Conservation (phyloP, 2,888 invertebrate species). For the Cephus sareptanus region DNA sequence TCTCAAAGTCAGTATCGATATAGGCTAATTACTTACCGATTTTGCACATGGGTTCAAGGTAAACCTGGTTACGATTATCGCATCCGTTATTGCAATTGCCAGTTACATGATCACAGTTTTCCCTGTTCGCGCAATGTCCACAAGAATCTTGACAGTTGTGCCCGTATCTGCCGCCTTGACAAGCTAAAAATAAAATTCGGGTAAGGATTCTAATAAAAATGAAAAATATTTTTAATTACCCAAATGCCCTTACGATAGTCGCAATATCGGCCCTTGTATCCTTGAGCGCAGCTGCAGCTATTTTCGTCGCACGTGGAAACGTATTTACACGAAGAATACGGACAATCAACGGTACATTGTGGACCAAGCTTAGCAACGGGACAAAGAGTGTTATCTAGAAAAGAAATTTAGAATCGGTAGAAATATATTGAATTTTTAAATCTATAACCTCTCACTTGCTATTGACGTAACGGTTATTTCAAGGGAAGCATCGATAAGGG, state of each 20-base stretch:
- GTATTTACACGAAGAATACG: slow-evolving; percentile 23
- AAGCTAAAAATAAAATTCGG: slow-evolving; percentile 27
- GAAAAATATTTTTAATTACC: background rate
- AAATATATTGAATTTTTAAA: too few relatives aligned
- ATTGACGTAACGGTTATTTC: too few relatives aligned
- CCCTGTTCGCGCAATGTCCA: slow-evolving; percentile 28
- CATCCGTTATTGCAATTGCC: slow-evolving; percentile 37
- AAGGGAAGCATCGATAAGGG: slow-evolving; percentile 13
- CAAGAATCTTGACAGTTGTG: slow-evolving; percentile 42
- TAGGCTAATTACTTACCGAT: slow-evolving; percentile 27
- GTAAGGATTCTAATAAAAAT: too few relatives aligned
- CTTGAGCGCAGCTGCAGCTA: slow-evolving; percentile 40
- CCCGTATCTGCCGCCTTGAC: slow-evolving; percentile 38
- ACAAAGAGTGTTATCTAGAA: slow-evolving; percentile 21
- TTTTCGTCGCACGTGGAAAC: slow-evolving; percentile 31
- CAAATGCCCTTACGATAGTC: slow-evolving; percentile 22
- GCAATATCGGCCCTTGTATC: slow-evolving; percentile 29
- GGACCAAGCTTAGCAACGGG: slow-evolving; percentile 31
- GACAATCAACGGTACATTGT: slow-evolving; percentile 30
- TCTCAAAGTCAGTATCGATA: too few relatives aligned
- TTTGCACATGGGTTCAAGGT: slow-evolving; percentile 38
- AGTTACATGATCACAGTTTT: slow-evolving; percentile 27
- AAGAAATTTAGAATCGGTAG: too few relatives aligned
- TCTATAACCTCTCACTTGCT: too few relatives aligned
- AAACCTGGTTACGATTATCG: slow-evolving; percentile 7